A percentile compares a stretch with the other conserved stretches of the same genome.
Conservation (phyloP, 2,888 invertebrate genomes). For the Ichneumoninae sp. region DNA sequence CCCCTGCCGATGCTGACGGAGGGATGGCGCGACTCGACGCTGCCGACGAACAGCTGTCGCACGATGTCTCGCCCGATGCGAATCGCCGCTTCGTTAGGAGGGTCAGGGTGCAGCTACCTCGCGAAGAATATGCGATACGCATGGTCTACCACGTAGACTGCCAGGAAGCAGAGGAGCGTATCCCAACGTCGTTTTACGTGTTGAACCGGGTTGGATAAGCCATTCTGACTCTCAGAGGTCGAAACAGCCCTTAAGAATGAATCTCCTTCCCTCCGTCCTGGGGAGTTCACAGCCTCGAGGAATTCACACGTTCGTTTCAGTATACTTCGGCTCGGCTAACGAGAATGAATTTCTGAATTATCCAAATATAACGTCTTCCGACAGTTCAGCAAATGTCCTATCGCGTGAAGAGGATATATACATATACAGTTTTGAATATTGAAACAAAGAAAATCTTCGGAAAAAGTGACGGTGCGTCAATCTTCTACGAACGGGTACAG, state of each 20-base stretch:
- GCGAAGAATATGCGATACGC: conserved; percentile 25
- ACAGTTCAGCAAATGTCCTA: not conserved
- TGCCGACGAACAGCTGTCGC: conserved; percentile 62
- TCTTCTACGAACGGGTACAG: not conserved
- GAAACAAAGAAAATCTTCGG: not conserved
- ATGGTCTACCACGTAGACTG: not conserved
- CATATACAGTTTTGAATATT: not conserved
- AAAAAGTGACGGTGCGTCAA: conserved; percentile 1
- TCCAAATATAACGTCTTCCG: not conserved
- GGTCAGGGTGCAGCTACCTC: conserved; percentile 23
- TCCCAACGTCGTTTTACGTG: no score
- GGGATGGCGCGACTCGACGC: conserved; percentile 28
- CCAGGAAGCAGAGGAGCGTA: no score
- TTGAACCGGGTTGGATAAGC: no score
- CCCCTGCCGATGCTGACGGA: conserved; percentile 42
- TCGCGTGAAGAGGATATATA: not conserved
- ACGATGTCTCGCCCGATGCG: conserved; percentile 33
- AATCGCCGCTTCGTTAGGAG: conserved; percentile 55
- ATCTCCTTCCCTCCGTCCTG: conserved; percentile 9
- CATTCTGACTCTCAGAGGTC: no score
- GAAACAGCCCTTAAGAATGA: not conserved
- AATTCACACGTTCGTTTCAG: conserved; percentile 15
- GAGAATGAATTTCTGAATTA: conserved; percentile 7
- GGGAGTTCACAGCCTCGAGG: not conserved
- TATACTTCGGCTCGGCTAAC: not conserved